Base-by-base conservation (phyloP, 2,888 invertebrate species). In the Aphodius sticticus region DNA sequence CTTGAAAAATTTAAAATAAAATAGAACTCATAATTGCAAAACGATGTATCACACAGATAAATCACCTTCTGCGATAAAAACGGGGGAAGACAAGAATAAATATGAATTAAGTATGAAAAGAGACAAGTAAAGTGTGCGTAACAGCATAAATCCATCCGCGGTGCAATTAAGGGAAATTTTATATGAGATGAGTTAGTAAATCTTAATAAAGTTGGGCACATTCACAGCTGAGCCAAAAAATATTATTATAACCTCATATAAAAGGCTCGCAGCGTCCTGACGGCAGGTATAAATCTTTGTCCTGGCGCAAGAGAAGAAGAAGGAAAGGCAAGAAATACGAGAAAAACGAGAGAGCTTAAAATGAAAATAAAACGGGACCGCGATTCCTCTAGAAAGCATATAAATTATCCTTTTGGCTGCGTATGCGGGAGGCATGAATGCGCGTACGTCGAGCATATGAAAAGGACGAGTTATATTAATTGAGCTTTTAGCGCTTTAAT, bases 161-260 rank as follows among this genome's bases (percentile, higher is more conserved):
- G 76, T 80, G 75, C 80, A 80, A 80, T 80, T 80, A 80, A 80
- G 80, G 76, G 77, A 78, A 80, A 80, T 78, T 80, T 80, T 78
- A 76, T 78, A 76, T 76, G 70, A 77, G 78, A 53, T 70, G 70
- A 75, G 80, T 80, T 80, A 80, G 76, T 80, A 80, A 80, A 80
- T 80, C 80, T 80, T 78, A 78, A 80, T 80, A 80, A 80, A 81
- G 79, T 77, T 72, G 74, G 53, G 69, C 81, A 71, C 74, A 77
- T 80, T 81, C 77, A 80, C 76, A 79, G 76, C 38, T 76, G 80
- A 79, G 78, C 78, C 76, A 80, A 82, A 88, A 88, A 88, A 88
- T 53, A 53, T 88, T 88, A 88, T 89, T 88, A 88, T 87, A 88
- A 88, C 88, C 87, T 88, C 88, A 89, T 88, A 88, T 88, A 88